Evolutionary conservation across 2,797 vertebrate species (phyloP).

Genomic region (Helostoma temminkii): DNA sequence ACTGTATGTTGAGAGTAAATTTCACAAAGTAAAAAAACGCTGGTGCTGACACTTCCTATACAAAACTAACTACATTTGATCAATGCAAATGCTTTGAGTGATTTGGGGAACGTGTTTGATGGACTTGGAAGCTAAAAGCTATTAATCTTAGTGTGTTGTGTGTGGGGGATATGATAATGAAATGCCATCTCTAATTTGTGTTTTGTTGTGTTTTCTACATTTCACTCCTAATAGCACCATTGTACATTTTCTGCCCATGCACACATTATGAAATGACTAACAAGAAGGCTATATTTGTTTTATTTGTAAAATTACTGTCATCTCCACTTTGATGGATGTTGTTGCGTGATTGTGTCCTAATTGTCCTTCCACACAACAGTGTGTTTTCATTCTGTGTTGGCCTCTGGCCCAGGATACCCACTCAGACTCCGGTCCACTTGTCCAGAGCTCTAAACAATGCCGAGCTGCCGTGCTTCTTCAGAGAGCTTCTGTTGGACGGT

Average conservation of each 20-base stretch:
- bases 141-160: constrained; percentile 36
- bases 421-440: constrained; percentile 59
- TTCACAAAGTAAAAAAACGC: constrained; percentile 1
- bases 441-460: constrained; percentile 51
- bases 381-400: constrained; percentile 57
- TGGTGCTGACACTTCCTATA: neutral
- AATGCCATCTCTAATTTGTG: constrained; percentile 53
- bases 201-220: constrained; percentile 55
- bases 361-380: constrained; percentile 58
- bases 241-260: constrained; percentile 57
- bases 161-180: constrained; percentile 47
- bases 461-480: constrained; percentile 48
- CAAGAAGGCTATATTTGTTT: constrained; percentile 65
- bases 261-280: constrained; percentile 61
- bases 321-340: constrained; percentile 59
- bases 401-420: constrained; percentile 59
- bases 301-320: constrained; percentile 55
- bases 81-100: neutral
- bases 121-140: constrained; percentile 23
- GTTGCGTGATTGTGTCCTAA: constrained; percentile 63
- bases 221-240: constrained; percentile 25
- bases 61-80: constrained; percentile 2
- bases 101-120: constrained; percentile 2
- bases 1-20: constrained; percentile 12
- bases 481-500: constrained; percentile 42